A percentile compares a stretch with the other conserved stretches of the same genome.
Conservation (phyloP, 2,888 invertebrate species). For the Lottia scabra region DNA sequence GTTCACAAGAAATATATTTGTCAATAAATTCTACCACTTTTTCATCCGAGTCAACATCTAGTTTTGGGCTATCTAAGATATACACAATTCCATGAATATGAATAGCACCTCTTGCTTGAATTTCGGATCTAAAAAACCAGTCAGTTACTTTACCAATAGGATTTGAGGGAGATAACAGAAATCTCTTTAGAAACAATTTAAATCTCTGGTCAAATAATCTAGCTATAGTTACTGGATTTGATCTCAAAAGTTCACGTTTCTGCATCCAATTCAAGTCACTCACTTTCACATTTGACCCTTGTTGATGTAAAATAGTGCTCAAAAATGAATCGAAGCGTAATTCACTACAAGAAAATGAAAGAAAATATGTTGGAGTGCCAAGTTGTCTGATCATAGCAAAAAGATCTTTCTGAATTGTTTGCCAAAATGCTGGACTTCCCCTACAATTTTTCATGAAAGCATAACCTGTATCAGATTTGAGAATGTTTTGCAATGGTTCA, state of each 20-base stretch:
- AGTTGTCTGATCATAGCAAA: conserved; percentile 23
- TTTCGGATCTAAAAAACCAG: conserved; percentile 36
- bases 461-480: conserved; percentile 9
- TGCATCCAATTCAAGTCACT: conserved; percentile 19
- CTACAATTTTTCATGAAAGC: conserved; percentile 12
- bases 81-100: conserved; percentile 35
- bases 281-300: neutral
- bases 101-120: conserved; percentile 36
- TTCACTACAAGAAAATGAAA: conserved; percentile 20
- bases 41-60: no score
- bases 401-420: conserved; percentile 14
- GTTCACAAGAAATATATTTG: conserved; percentile 30
- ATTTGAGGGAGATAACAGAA: conserved; percentile 8
- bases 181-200: conserved; percentile 14
- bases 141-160: conserved; percentile 37
- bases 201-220: conserved; percentile 22
- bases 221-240: conserved; percentile 20
- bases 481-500: conserved; percentile 8
- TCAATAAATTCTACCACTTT: no score
- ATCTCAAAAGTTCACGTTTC: conserved; percentile 15
- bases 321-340: conserved; percentile 12
- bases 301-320: conserved; percentile 12
- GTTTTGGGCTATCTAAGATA: no score
- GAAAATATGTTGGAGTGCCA: conserved; percentile 15
- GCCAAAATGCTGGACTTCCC: conserved; percentile 21